Conservation (phyloP, 23 tunicate species). For the Trididemnum clinides region DNA sequence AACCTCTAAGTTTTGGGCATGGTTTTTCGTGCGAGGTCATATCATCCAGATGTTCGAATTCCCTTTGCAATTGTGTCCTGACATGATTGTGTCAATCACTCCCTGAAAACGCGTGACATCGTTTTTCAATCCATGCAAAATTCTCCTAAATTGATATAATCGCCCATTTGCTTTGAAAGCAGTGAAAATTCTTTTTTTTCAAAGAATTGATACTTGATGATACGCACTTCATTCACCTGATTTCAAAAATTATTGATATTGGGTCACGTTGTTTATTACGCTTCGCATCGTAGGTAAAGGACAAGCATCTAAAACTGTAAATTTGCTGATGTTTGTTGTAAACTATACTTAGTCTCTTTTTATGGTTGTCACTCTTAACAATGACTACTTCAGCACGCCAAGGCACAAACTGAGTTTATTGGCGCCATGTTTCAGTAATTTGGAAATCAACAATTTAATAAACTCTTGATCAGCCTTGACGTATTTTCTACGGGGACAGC, state of each 20-base stretch:
- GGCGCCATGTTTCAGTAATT: conserved; percentile 1
- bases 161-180: conserved; percentile 10
- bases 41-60: conserved; percentile 20
- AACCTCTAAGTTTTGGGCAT: conserved; percentile 4
- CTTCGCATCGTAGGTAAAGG: conserved; percentile 22
- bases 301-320: conserved; percentile 36
- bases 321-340: conserved; percentile 23
- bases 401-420: conserved; percentile 14
- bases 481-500: no score
- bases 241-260: conserved; percentile 4
- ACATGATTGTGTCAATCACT: not conserved
- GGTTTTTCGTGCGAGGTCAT: conserved; percentile 8
- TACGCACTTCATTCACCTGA: conserved; percentile 23
- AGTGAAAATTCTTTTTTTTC: not conserved
- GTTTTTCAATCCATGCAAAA: conserved; percentile 22
- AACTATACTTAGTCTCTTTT: conserved; percentile 14
- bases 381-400: conserved; percentile 49
- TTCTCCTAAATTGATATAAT: conserved; percentile 2
- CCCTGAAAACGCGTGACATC: conserved; percentile 24
- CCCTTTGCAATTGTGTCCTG: conserved; percentile 5
- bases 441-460: no score
- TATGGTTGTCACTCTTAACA: conserved; percentile 5
- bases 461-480: no score
- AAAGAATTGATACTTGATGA: conserved; percentile 15
- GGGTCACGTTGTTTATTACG: not conserved